Conservation (phyloP, 2,888 invertebrate genomes). For the Smittia sp. region DNA sequence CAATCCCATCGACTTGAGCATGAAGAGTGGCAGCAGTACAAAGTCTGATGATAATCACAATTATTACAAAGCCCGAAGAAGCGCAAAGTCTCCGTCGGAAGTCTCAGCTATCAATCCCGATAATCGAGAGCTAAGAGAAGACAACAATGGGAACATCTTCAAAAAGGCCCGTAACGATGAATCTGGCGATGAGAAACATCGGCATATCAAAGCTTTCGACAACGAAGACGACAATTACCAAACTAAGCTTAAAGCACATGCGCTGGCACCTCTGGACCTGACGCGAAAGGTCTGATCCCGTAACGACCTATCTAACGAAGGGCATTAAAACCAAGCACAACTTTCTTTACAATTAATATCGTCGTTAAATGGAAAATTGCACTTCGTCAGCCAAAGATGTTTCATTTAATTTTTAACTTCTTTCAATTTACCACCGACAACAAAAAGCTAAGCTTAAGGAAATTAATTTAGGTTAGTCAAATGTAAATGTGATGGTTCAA, state of each 20-base stretch:
- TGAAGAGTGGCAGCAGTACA: slow-evolving; percentile 64
- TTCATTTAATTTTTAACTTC: no score
- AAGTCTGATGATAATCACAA: slow-evolving; percentile 52
- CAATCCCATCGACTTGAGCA: slow-evolving; percentile 77
- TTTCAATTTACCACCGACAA: no score
- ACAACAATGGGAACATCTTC: slow-evolving; percentile 42
- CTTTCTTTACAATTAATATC: slow-evolving; percentile 4
- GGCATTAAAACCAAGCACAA: no score
- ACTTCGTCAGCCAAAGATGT: no score
- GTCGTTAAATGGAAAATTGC: background rate
- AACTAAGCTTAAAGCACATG: slow-evolving; percentile 54
- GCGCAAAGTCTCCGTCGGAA: slow-evolving; percentile 42
- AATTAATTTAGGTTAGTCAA: background rate
- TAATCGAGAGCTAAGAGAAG: slow-evolving; percentile 43
- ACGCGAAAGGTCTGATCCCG: slow-evolving; percentile 66
- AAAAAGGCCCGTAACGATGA: slow-evolving; percentile 49
- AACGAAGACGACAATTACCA: slow-evolving; percentile 56
- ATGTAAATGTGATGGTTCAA: no score
- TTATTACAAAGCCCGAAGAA: slow-evolving; percentile 26
- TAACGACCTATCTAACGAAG: no score
- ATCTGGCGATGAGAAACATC: slow-evolving; percentile 51
- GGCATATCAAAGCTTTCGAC: slow-evolving; percentile 55
- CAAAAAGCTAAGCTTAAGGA: background rate
- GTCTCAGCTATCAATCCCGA: slow-evolving; percentile 39
- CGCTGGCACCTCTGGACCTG: slow-evolving; percentile 58